These are phyloP conservation scores for Drosophila kanapiae DNA, from an alignment of 1,140 invertebrate genomes.

Conservation along the genomic window DNA sequence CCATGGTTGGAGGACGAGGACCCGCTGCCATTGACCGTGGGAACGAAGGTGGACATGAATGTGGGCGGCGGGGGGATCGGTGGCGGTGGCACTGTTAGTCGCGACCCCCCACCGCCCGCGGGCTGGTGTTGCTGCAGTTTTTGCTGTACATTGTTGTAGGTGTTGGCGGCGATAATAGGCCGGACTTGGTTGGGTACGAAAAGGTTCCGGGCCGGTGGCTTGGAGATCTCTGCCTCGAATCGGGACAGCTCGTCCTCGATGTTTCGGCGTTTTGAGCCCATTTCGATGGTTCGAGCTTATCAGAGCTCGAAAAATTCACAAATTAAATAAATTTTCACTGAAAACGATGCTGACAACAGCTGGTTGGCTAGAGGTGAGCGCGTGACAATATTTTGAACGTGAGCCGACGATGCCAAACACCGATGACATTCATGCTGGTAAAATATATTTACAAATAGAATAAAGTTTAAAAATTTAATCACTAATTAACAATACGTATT, in stretches of 20 bases:
- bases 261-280: constrained; percentile 83
- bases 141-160: constrained; percentile 89
- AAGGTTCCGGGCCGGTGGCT: constrained; percentile 71
- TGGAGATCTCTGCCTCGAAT: constrained; percentile 95
- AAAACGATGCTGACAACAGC: constrained; percentile 43
- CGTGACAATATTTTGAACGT: neutral
- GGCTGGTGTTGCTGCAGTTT: constrained; percentile 86
- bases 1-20: constrained; percentile 34
- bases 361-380: constrained; percentile 32
- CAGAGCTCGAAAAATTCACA: neutral
- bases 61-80: constrained; percentile 85
- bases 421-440: too few relatives aligned
- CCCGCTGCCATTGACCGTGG: constrained; percentile 81
- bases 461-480: neutral
- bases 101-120: constrained; percentile 85
- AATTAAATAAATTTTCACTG: constrained; percentile 51
- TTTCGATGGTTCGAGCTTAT: constrained; percentile 8
- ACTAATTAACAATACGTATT: neutral
- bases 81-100: constrained; percentile 86
- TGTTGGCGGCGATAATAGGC: constrained; percentile 89
- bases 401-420: too few relatives aligned
- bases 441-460: too few relatives aligned
- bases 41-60: constrained; percentile 85
- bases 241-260: constrained; percentile 95
- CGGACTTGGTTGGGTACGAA: constrained; percentile 87